Base-by-base conservation (phyloP, 2,888 invertebrate genomes). In the Periphyllus acericola region DNA sequence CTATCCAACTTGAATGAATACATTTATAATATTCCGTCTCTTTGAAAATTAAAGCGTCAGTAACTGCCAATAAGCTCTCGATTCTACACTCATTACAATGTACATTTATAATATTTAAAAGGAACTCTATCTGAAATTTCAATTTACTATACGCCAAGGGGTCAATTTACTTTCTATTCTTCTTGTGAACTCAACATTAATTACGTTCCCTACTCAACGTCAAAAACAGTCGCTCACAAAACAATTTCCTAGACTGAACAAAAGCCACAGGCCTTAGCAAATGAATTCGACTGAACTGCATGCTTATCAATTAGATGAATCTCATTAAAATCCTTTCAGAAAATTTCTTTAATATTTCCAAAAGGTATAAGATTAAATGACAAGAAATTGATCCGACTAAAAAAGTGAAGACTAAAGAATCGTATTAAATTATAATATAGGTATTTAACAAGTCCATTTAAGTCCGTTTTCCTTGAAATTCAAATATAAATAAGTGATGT, bases 201-300 rank as follows among this genome's bases (percentile, higher is more conserved):
- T 86, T 86, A 86, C 79, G 80, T 86, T 55, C 79, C 79, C 86
- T 80, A 86, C 86, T 86, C 86, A 72, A 86, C 60, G 79, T 86
- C 86, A 86, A 80, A 72, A 86, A 72, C 86, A 86, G 52, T 86
- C 72, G 29, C 78, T 79, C 32, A 46, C 46, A 21, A 76, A 76
- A 84, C 68, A 76, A 68, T 68, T 76, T 76, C 68, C 75, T 84
- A 66, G 66, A 1, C 78, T 1, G n/a, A 68, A 85, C 76, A 85
- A 76, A 76, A 60, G 52, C 72, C n/a, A 75, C 21, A 14, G 32
- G 71, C 71, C 14, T 71, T 71, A 29, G 46, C 46, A 82, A 29
- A 68, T 11, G 25, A 68, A 78, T 52, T 78, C 68, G 78, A 78
- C 68, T 78, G 46, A 78, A 85, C 46, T 76, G 46, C 52, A 14